phyloP scores from a whole-genome alignment of 2,113 vertebrate genomes.

The Crotalus horridus region DNA sequence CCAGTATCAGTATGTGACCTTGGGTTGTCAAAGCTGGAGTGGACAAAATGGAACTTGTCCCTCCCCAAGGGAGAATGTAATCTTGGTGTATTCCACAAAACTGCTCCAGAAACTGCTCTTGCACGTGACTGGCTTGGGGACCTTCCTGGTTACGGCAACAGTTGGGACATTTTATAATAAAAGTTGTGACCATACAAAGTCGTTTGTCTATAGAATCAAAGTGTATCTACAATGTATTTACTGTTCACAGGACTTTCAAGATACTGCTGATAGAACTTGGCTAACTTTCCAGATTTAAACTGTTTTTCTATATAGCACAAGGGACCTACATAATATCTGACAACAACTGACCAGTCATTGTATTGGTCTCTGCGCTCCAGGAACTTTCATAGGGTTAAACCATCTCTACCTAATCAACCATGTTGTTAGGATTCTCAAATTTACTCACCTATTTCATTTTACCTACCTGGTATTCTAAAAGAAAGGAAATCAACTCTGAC shows the following conservation, averaged over 20 bases:
- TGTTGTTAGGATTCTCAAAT: neutral
- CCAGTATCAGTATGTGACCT: neutral
- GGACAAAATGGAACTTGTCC: neutral
- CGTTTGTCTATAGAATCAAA: neutral
- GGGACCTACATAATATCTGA: neutral
- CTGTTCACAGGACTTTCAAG: neutral
- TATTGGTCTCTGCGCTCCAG: neutral
- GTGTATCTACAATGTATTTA: neutral
- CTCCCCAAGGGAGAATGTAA: neutral
- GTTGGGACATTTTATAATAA: neutral
- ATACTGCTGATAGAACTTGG: neutral
- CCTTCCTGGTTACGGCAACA: neutral
- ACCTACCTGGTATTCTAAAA: neutral
- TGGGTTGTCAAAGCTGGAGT: neutral
- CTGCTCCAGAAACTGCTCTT: neutral
- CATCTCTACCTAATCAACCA: neutral
- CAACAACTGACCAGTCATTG: neutral
- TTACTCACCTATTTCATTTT: neutral
- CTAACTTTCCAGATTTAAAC: neutral
- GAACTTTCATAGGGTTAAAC: too few species aligned
- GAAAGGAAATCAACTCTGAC: neutral
- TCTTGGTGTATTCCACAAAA: neutral
- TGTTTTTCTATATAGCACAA: neutral
- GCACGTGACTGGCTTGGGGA: neutral
- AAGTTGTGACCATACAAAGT: neutral